Conservation (phyloP, 2,797 vertebrate genomes). For the Echeneis naucrates region DNA sequence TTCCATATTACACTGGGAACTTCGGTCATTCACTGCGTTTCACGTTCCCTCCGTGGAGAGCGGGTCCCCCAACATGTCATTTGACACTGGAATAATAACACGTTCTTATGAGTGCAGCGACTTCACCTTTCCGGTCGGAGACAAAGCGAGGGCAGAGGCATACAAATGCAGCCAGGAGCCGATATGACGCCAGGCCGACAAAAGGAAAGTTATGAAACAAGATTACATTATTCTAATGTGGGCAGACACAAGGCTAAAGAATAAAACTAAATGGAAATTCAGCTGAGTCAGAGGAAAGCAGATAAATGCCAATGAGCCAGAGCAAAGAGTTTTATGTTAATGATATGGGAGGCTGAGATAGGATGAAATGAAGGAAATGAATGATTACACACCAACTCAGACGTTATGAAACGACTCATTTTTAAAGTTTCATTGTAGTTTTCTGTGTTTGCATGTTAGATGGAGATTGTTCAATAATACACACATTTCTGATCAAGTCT, state of each 20-base stretch:
- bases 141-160: conserved; percentile 64
- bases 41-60: conserved; percentile 17
- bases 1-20: conserved; percentile 25
- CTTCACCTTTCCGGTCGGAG: conserved; percentile 56
- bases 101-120: conserved; percentile 44
- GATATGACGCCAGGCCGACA: conserved; percentile 57
- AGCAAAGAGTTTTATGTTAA: conserved; percentile 70
- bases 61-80: conserved; percentile 40
- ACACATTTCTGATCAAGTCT: conserved; percentile 10
- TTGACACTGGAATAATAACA: conserved; percentile 64
- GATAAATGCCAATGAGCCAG: conserved; percentile 77
- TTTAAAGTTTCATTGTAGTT: conserved; percentile 37
- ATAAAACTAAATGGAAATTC: conserved; percentile 75
- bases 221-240: conserved; percentile 79
- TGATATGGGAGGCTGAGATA: conserved; percentile 53
- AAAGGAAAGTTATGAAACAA: conserved; percentile 70
- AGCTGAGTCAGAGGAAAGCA: conserved; percentile 74
- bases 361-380: conserved; percentile 58
- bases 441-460: conserved; percentile 50
- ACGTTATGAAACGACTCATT: conserved; percentile 37
- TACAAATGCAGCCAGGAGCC: conserved; percentile 68
- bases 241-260: conserved; percentile 71
- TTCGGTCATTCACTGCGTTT: conserved; percentile 18
- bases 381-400: conserved; percentile 50
- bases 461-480: conserved; percentile 5